phyloP scores from a whole-genome alignment of 2,888 invertebrate genomes.

The Plutella xylostella region DNA sequence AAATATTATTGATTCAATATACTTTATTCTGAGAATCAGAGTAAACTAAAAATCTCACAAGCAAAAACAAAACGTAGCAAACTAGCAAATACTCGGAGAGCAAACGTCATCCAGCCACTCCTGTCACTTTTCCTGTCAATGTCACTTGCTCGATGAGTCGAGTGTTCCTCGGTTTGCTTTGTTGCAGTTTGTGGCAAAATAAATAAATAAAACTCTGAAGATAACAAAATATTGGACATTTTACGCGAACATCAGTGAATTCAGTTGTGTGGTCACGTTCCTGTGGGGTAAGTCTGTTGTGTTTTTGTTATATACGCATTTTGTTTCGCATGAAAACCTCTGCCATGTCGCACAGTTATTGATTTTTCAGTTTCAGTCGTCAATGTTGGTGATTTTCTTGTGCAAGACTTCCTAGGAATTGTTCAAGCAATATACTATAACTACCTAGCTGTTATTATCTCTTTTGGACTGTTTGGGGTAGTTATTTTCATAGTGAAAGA shows the following conservation, averaged over 20 bases:
- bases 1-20: no score
- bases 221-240: constrained; percentile 18
- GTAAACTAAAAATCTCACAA: no score
- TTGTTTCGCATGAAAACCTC: constrained; percentile 21
- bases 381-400: constrained; percentile 3
- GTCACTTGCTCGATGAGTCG: no score
- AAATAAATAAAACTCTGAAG: constrained; percentile 32
- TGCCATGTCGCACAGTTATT: constrained; percentile 26
- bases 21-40: no score
- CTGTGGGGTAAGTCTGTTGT: constrained; percentile 4
- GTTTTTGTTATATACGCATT: constrained; percentile 8
- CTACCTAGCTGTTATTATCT: no score
- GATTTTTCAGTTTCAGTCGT: constrained; percentile 27
- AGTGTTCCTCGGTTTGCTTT: constrained; percentile 25
- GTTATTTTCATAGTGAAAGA: no score
- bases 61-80: no score
- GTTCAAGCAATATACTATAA: no score
- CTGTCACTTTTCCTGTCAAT: no score
- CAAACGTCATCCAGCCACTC: no score
- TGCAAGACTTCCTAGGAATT: not conserved
- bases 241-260: constrained; percentile 17
- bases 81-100: no score
- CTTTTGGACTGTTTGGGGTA: no score
- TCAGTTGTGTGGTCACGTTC: constrained; percentile 19
- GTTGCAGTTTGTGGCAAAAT: constrained; percentile 25